Base-by-base conservation (phyloP, 2,797 vertebrate genomes). In the Perodicticus potto region DNA sequence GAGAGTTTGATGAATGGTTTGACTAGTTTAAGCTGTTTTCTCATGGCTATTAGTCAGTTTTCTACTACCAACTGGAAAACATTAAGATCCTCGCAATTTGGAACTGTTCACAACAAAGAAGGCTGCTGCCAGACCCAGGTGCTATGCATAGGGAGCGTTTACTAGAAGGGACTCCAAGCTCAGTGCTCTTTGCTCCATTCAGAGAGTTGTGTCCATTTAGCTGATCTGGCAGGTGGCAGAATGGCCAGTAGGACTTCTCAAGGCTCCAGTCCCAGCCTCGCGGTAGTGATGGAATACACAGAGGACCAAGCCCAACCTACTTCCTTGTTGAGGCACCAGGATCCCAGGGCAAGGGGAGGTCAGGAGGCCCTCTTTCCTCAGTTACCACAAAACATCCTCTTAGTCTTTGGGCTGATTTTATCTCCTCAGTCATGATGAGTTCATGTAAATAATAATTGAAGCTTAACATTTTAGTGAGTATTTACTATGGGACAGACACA, bases 101-200 rank as follows among this genome's bases (percentile, higher is more conserved):
- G 55, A 81, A 61, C 3, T 74, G 40, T 23, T 85, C 14, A 55
- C 59, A 53, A 0, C 40, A 16, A 32, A 61, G n/a, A 55, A 55
- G 10, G 0, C 0, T 80, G 82, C 74, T 84, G 17, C 19, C 25
- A 19, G 7, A 55, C 20, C 22, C 3, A 0, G 14, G 1, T 45
- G 0, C 29, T 0, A 2, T 17, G 27, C 43, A n/a, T 19, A 14
- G 22, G 37, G 40, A 22, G 0, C 27, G 29, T 70, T 94, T 76
- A 81, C 29, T 10, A 34, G 49, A 19, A 34, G 37, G 27, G 7
- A 32, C 13, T 5, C 37, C n/a, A 37, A 53, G 19, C 29, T 43
- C n/a, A 34, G 23, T 8, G 9, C 37, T 34, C 72, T 65, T 32
- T 57, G 7, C 63, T 43, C 11, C 37, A 34, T 53, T 77, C 61